Base-by-base conservation (phyloP, 1,140 invertebrate genomes). In the Calephelis nemesis region DNA sequence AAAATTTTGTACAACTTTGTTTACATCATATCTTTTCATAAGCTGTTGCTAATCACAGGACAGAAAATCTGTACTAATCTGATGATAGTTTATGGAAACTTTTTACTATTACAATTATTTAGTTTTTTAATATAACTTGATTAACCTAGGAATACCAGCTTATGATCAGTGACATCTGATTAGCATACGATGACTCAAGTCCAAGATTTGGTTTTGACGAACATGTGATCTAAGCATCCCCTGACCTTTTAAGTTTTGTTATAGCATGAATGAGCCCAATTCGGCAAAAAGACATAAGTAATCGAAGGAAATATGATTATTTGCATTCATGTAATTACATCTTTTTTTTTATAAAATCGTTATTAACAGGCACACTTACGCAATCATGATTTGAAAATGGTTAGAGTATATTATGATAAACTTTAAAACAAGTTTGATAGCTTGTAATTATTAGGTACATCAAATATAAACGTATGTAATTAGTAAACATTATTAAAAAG, bases 251-350 rank as follows among this genome's bases (percentile, higher is more conserved):
- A 19, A 70, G 70, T 10, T 70, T 62, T 42, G 68, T 68, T 10
- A 72, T 71, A 2, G 74, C 68, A 5, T 68, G 71, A 11, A 66
- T n/a, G 10, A 69, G 49, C 11, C 66, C 63, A 73, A 39, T 67
- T 30, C 3, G 30, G 30, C 30, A 0, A 30, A 30, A 30, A 30
- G 30, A 30, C 3, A 30, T 30, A 30, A 30, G 15, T 73, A 75
- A 60, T 73, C 60, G 50, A 15, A 15, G 13, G 47, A 19, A 13
- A 6, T 13, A 52, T 69, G 30, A 0, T 19, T 19, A 19, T 19
- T 19, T 19, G 15, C 15, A 19, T 19, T 19, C 15, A 19, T 19
- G 0, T 19, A 19, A 19, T 19, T 19, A 19, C 15, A 19, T 19
- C 15, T 19, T 19, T 19, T 19, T n/a, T 19, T 19, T 19, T 19